phyloP scores from a whole-genome alignment of 2,888 invertebrate genomes.

The Lydus trimaculatus region DNA sequence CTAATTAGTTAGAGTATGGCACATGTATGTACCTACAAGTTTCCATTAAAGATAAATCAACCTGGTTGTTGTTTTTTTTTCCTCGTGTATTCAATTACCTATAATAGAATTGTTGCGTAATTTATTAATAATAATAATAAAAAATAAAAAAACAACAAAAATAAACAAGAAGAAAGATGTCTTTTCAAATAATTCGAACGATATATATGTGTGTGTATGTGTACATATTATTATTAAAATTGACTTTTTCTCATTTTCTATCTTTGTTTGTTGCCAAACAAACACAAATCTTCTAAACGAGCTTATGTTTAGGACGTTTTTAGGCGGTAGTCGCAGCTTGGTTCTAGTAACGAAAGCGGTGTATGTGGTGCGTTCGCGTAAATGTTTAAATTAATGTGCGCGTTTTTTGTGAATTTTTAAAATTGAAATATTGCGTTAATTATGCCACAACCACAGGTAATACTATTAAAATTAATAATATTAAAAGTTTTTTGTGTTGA shows the following conservation, averaged over 20 bases:
- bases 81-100: neutral
- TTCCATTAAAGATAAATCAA: conserved; percentile 8
- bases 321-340: neutral
- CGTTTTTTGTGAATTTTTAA: neutral
- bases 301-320: conserved; percentile 1
- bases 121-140: neutral
- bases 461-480: neutral
- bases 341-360: neutral
- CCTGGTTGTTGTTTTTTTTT: neutral
- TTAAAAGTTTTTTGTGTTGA: neutral
- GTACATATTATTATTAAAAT: neutral
- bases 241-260: neutral
- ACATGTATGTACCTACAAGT: neutral
- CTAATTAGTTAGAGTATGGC: neutral
- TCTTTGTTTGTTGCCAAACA: conserved; percentile 4
- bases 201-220: neutral
- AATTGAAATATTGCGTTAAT: neutral
- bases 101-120: neutral
- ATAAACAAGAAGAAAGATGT: neutral
- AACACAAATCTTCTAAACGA: conserved; percentile 9
- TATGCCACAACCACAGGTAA: conserved; percentile 8
- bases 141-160: too few relatives aligned
- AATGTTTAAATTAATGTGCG: neutral
- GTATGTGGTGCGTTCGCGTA: neutral
- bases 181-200: neutral